A percentile compares a stretch with the other conserved stretches of the same genome.
phyloP scores from a whole-genome alignment of 2,888 invertebrate genomes.

The Tetanocera ferruginea region DNA sequence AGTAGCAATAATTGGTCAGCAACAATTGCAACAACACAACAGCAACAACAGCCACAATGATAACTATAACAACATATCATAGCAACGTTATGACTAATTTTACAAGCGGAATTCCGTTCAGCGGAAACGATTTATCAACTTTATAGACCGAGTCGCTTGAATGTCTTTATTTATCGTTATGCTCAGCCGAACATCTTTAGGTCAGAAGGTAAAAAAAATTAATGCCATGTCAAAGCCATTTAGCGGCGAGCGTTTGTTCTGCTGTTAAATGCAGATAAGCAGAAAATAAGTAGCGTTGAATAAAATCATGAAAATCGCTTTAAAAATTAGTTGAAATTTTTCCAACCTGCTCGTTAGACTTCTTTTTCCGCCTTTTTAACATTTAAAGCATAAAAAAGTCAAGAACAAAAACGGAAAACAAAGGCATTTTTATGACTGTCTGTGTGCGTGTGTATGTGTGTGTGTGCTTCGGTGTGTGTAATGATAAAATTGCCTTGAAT shows the following conservation, averaged over 20 bases:
- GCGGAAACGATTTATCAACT: constrained; percentile 55
- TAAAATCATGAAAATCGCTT: neutral
- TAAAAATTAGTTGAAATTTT: neutral
- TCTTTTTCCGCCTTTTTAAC: neutral
- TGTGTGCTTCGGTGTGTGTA: neutral
- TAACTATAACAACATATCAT: neutral
- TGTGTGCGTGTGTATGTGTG: neutral
- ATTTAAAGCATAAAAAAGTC: neutral
- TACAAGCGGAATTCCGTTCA: constrained; percentile 38
- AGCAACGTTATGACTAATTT: constrained; percentile 5
- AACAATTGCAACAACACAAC: neutral
- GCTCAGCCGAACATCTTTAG: too few relatives aligned
- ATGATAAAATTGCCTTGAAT: neutral
- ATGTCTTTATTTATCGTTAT: constrained; percentile 47
- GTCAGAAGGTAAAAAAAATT: neutral
- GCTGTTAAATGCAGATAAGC: constrained; percentile 2
- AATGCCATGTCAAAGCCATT: neutral
- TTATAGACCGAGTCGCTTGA: constrained; percentile 52
- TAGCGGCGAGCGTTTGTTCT: neutral
- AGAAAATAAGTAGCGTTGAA: neutral
- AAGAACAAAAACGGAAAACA: neutral
- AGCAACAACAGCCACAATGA: neutral
- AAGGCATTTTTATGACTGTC: neutral
- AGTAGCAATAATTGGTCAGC: too few relatives aligned
- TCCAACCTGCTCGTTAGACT: neutral